Evolutionary conservation across 1,140 invertebrate species (phyloP), one percentile per base, ranked within the genome.

Genomic region (Schlechtendalia chinensis): DNA sequence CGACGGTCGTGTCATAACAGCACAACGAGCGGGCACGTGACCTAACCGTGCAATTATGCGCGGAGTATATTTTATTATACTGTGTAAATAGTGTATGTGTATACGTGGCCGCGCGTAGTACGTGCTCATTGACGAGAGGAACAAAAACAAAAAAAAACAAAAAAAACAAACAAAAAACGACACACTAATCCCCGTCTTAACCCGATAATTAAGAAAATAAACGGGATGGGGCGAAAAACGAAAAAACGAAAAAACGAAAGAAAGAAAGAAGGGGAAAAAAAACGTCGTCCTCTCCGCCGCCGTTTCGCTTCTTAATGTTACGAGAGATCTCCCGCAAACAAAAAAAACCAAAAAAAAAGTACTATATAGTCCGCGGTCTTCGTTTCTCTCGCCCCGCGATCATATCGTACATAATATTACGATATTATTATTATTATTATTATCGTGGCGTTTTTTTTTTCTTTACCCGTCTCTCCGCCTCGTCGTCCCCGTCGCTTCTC

Each of bases 181-280:
- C 24, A 79, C 75, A 61, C n/a, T 79, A 50, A 79, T 63, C 75
- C 75, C 75, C 45, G 56, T 79, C 75, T 79, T 79, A 75, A 79
- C 75, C 75, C 75, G 75, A 63, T 79, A 79, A 79, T 79, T 79
- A 79, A 79, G 75, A 79, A 79, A 79, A 79, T 61, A 79, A 79
- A 79, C 75, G 54, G 16, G 22, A 8, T 39, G 32, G 32, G 32
- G 32, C 3, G 8, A 39, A 39, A n/a, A n/a, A n/a, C n/a, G n/a
- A n/a, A n/a, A n/a, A n/a, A n/a, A n/a, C n/a, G n/a, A n/a, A n/a
- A n/a, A n/a, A 77, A 77, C 61, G 74, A 77, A 22, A 77, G 56
- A 59, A 77, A 58, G 61, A 77, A 79, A 79, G 27, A 79, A 79
- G 61, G 58, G 54, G 8, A 22, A n/a, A 77, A 59, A 79, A 54